Base-by-base conservation (phyloP, 1,140 invertebrate species). In the Babylonia areolata region DNA sequence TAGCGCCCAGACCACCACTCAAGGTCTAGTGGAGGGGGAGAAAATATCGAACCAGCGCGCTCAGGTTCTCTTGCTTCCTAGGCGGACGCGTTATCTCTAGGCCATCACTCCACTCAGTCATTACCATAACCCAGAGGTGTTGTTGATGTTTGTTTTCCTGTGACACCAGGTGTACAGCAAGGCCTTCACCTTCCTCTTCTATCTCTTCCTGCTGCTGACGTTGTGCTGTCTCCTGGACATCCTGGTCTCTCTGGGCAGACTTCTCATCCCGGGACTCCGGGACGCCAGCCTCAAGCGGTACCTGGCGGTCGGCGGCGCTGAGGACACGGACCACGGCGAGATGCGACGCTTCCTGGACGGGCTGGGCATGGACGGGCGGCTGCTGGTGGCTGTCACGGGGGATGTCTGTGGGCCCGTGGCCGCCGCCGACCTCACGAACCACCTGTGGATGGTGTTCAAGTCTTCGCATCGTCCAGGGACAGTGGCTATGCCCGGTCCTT, bases 151-250 rank as follows among this genome's bases (percentile, higher is more conserved):
- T n/a, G 54, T 58, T 28, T 33, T 78, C 0, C 28, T 0, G 0
- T n/a, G n/a, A n/a, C n/a, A n/a, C n/a, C 80, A 81, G 80, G 46
- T 58, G 46, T 81, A 81, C 80, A 81, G 80, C 51, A 81, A 81
- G 9, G 80, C 1, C 23, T 40, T 81, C 23, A 64, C 80, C 54
- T 81, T 81, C 54, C 51, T 81, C 80, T 58, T 58, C 80, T 81
- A 64, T 51, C 33, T 81, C 31, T 81, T 81, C 80, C 80, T 81
- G 2, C 17, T 81, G 11, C 80, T 81, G 28, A 11, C 37, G 46
- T 6, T 81, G 6, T n/a, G 54, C 28, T 58, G 11, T 58, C 23
- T 23, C 6, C 46, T 81, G 17, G 80, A 81, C 51, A 23, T 81
- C 33, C 46, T 81, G 1, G 35, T 35, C 28, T 81, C 6, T 46